phyloP scores from a whole-genome alignment of 2,888 invertebrate genomes.

The Caenorhabditis doughertyi region DNA sequence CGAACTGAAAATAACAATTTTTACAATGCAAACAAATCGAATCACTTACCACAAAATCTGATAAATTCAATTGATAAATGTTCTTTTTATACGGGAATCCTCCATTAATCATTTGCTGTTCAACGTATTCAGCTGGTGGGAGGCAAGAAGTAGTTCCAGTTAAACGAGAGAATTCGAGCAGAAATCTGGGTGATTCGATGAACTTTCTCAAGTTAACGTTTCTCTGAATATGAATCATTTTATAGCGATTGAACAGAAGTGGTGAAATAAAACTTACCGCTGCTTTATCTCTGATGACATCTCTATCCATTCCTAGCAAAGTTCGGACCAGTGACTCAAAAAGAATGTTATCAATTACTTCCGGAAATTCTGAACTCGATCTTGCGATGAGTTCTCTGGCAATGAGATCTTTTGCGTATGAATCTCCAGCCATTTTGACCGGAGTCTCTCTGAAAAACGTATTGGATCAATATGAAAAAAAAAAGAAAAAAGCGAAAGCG shows the following conservation, averaged over 20 bases:
- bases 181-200: slow-evolving; percentile 12
- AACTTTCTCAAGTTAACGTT: slow-evolving; percentile 1
- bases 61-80: neutral
- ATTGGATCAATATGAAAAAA: neutral
- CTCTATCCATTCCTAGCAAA: neutral
- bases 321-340: neutral
- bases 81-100: neutral
- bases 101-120: neutral
- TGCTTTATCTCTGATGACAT: neutral
- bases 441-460: neutral
- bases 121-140: slow-evolving; percentile 21
- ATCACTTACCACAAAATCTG: slow-evolving; percentile 30
- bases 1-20: slow-evolving; percentile 27
- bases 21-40: neutral
- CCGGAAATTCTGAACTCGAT: neutral
- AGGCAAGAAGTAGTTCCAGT: neutral
- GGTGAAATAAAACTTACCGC: neutral
- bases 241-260: no score
- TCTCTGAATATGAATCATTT: slow-evolving; percentile 15
- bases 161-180: slow-evolving; percentile 1
- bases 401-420: neutral
- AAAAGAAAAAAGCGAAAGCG: no score
- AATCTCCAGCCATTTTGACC: slow-evolving; percentile 21
- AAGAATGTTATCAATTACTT: neutral
- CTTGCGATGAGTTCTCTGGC: neutral